These are phyloP conservation scores for Sphenodon punctatus DNA, from an alignment of 2,797 vertebrate genomes.

Conservation along the genomic window DNA sequence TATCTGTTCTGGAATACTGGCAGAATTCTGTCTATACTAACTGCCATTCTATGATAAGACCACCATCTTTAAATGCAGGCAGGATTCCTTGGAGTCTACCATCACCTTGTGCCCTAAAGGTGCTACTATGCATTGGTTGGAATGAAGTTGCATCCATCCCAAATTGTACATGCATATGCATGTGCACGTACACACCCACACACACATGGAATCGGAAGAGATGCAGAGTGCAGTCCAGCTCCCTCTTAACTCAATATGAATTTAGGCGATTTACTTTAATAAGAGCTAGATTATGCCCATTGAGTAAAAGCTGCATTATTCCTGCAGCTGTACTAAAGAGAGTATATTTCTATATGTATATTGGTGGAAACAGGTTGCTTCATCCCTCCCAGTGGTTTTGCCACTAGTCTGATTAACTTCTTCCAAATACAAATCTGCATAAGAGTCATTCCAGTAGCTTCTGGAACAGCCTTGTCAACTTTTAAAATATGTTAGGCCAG, in stretches of 20 bases:
- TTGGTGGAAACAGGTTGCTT: neutral
- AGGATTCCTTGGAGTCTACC: neutral
- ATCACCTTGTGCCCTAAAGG: too few relatives aligned
- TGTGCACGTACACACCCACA: too few relatives aligned
- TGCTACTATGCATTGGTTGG: neutral
- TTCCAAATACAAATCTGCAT: too few relatives aligned
- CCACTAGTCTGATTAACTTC: slow-evolving; percentile 27
- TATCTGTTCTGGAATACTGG: neutral
- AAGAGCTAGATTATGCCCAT: too few relatives aligned
- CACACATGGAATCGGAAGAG: neutral
- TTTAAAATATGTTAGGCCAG: slow-evolving; percentile 33
- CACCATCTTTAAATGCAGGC: neutral
- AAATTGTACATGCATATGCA: too few relatives aligned
- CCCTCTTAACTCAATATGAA: too few relatives aligned
- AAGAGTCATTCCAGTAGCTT: neutral
- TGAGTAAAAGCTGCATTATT: slow-evolving; percentile 2
- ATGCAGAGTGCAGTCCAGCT: neutral
- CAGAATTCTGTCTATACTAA: neutral
- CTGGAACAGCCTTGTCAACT: slow-evolving; percentile 35
- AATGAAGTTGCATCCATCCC: too few relatives aligned
- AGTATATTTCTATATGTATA: slow-evolving; percentile 22
- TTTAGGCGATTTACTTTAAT: too few relatives aligned
- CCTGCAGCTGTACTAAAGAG: neutral
- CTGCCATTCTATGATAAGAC: neutral
- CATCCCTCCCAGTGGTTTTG: slow-evolving; percentile 9